These are phyloP conservation scores for Macquaria ambigua DNA, from an alignment of 2,113 vertebrate genomes.

Conservation along the genomic window DNA sequence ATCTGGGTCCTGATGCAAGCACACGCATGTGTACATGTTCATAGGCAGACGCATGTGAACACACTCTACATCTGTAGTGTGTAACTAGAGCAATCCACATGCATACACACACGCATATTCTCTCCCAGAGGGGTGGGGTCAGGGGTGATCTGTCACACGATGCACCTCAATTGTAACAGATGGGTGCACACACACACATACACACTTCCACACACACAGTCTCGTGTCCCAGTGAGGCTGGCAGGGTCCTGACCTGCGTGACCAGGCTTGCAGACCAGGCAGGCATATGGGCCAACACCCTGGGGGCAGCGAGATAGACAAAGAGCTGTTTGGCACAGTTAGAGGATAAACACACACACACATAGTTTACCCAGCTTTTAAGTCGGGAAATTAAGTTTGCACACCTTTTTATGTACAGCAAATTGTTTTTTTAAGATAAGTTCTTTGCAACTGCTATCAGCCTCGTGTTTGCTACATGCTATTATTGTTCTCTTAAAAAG, in stretches of 20 bases:
- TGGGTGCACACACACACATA: constrained; percentile 48
- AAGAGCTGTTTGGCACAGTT: constrained; percentile 63
- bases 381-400: constrained; percentile 34
- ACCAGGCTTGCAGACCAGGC: constrained; percentile 63
- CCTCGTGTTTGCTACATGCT: constrained; percentile 19
- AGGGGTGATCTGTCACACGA: constrained; percentile 74
- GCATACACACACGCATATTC: constrained; percentile 26
- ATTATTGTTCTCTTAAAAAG: constrained; percentile 39
- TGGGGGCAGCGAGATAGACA: constrained; percentile 61
- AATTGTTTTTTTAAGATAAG: not conserved
- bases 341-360: constrained; percentile 60
- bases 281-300: constrained; percentile 73
- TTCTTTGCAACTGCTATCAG: constrained; percentile 15
- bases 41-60: constrained; percentile 29
- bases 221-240: constrained; percentile 61
- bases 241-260: constrained; percentile 78
- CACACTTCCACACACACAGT: constrained; percentile 13
- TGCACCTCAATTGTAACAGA: constrained; percentile 72
- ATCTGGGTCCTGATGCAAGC: constrained; percentile 17
- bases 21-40: constrained; percentile 34
- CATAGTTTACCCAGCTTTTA: constrained; percentile 65
- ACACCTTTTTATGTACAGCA: not conserved
- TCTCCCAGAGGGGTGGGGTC: constrained; percentile 55
- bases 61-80: constrained; percentile 50
- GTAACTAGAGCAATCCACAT: constrained; percentile 39